Percentiles rank a stretch among this genome's conserved stretches.
Evolutionary conservation across 2,113 vertebrate species (phyloP).

Genomic region (Leptosomus discolor): DNA sequence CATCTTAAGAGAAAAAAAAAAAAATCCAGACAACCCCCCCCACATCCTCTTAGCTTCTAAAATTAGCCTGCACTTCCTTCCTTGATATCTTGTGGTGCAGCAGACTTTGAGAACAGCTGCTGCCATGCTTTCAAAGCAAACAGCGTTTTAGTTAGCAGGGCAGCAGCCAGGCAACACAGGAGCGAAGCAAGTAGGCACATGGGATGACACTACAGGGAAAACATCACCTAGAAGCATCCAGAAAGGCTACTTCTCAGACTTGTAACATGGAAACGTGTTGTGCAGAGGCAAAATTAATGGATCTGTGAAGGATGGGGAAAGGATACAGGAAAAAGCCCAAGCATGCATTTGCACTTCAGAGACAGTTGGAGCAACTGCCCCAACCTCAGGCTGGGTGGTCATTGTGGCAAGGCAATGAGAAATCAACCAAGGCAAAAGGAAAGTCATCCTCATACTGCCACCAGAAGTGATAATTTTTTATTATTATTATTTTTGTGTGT

Average conservation of each 20-base stretch:
- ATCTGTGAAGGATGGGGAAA: neutral
- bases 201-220: too few species aligned
- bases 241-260: neutral
- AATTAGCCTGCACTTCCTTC: neutral
- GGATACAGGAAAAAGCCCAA: neutral
- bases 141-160: neutral
- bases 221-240: neutral
- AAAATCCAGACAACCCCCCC: neutral
- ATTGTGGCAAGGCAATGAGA: neutral
- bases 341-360: neutral
- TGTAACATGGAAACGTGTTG: neutral
- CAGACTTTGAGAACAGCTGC: neutral
- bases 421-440: neutral
- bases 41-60: neutral
- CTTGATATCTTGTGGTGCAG: neutral
- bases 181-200: neutral
- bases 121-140: neutral
- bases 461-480: too few species aligned
- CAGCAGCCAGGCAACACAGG: neutral
- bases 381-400: rapidly evolving
- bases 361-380: neutral
- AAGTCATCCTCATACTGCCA: neutral
- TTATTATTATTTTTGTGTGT: too few species aligned
- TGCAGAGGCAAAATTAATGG: neutral
- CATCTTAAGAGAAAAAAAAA: neutral